These are phyloP conservation scores for Bambusicola thoracicus DNA, from an alignment of 2,113 vertebrate species.

Conservation along the genomic window DNA sequence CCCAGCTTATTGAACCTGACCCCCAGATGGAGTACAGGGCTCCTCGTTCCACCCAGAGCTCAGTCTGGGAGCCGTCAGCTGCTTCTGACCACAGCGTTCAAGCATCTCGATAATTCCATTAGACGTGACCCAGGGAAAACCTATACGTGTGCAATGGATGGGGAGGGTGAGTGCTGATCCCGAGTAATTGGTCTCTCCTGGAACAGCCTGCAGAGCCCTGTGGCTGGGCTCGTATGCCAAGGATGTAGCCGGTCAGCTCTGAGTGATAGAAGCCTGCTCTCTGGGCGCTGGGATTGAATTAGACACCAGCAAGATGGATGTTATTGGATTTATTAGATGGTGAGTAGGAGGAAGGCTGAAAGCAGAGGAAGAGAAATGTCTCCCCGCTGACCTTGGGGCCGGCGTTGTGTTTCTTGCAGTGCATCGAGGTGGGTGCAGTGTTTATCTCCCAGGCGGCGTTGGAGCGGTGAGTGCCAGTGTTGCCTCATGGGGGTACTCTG, in stretches of 20 bases:
- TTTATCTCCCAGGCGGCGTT: not conserved
- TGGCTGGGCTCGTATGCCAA: not conserved
- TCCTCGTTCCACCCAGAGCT: not conserved
- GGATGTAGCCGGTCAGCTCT: not conserved
- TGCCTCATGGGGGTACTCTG: not conserved
- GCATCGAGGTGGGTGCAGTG: accelerated
- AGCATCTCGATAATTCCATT: not conserved
- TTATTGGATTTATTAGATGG: conserved; percentile 45
- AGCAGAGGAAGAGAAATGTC: not conserved
- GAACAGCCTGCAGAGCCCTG: not conserved
- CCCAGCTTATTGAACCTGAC: not conserved
- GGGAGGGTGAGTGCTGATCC: not conserved
- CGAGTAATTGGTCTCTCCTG: not conserved
- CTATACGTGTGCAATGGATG: not conserved
- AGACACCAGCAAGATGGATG: conserved; percentile 42
- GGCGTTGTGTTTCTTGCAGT: not conserved
- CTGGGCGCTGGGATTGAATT: conserved; percentile 38
- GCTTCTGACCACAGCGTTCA: not conserved
- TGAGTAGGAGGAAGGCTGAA: conserved; percentile 10
- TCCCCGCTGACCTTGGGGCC: not conserved
- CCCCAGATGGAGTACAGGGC: not conserved
- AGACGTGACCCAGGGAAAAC: not conserved
- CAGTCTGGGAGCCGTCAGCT: not conserved
- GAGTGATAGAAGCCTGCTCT: conserved; percentile 14
- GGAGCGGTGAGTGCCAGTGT: not conserved